These are phyloP conservation scores for Caiman crocodilus DNA, from an alignment of 2,797 vertebrate genomes.

Conservation along the genomic window DNA sequence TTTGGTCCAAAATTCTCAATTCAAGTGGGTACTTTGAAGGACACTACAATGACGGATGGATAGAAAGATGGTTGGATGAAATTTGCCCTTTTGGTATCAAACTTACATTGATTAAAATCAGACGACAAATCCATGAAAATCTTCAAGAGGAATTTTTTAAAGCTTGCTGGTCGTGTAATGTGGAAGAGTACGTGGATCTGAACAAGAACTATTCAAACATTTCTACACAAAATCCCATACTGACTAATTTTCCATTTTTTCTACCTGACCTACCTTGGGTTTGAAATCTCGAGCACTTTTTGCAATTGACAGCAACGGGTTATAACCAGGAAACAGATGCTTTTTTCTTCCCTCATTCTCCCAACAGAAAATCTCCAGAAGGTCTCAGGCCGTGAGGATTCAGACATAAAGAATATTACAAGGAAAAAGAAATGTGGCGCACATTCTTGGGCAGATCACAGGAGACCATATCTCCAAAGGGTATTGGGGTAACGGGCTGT, in stretches of 20 bases:
- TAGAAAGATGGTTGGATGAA: not conserved
- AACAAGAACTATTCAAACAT: not conserved
- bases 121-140: not conserved
- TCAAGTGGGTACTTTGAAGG: not conserved
- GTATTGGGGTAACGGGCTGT: not conserved
- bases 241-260: not conserved
- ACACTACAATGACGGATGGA: not conserved
- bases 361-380: conserved; percentile 20
- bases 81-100: not conserved
- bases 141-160: not conserved
- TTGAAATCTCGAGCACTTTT: conserved; percentile 22
- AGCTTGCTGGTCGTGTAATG: not conserved
- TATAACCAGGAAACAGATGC: conserved; percentile 8
- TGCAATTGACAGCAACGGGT: conserved; percentile 26
- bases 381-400: not conserved
- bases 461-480: conserved; percentile 6
- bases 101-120: not conserved
- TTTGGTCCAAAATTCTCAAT: not conserved
- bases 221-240: conserved; percentile 25
- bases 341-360: not conserved
- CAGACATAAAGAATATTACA: not conserved
- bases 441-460: not conserved
- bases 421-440: not conserved
- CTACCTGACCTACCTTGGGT: not conserved
- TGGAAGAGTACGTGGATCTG: not conserved